Conservation (phyloP, 2,797 vertebrate genomes). For the Thaleichthys pacificus region DNA sequence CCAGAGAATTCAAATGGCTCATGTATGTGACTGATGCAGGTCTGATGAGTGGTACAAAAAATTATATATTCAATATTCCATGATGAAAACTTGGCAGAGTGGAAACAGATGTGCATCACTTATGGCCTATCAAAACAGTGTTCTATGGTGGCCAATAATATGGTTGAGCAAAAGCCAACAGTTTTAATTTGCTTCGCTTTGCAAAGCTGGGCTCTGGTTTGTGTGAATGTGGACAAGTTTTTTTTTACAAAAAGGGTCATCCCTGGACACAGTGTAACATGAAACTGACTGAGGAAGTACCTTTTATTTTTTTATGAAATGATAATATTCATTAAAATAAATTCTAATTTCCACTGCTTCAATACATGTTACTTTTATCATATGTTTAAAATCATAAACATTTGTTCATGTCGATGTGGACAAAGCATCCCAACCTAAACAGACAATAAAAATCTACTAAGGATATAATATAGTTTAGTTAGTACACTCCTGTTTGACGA, state of each 20-base stretch:
- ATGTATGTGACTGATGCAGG: too few relatives aligned
- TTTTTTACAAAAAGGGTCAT: constrained; percentile 82
- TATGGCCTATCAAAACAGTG: constrained; percentile 93
- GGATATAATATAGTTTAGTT: constrained; percentile 72
- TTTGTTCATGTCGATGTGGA: constrained; percentile 21
- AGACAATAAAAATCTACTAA: constrained; percentile 71
- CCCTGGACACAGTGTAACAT: constrained; percentile 34
- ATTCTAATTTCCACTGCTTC: constrained; percentile 21
- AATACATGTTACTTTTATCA: too few relatives aligned
- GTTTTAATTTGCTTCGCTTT: constrained; percentile 96
- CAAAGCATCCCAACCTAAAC: constrained; percentile 64
- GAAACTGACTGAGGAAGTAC: constrained; percentile 52
- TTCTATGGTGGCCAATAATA: constrained; percentile 93
- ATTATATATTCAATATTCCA: too few relatives aligned
- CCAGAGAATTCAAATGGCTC: too few relatives aligned
- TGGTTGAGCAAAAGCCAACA: constrained; percentile 88
- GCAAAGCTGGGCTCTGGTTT: constrained; percentile 87
- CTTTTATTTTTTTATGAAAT: constrained; percentile 56
- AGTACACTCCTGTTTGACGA: constrained; percentile 75
- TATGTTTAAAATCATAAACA: too few relatives aligned
- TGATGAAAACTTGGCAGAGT: constrained; percentile 89
- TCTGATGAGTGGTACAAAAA: too few relatives aligned
- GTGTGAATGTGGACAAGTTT: constrained; percentile 87
- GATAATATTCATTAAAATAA: constrained; percentile 70
- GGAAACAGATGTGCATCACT: constrained; percentile 96